Base-by-base conservation (phyloP, 1,140 invertebrate species). In the Hypothenemus hampei region DNA sequence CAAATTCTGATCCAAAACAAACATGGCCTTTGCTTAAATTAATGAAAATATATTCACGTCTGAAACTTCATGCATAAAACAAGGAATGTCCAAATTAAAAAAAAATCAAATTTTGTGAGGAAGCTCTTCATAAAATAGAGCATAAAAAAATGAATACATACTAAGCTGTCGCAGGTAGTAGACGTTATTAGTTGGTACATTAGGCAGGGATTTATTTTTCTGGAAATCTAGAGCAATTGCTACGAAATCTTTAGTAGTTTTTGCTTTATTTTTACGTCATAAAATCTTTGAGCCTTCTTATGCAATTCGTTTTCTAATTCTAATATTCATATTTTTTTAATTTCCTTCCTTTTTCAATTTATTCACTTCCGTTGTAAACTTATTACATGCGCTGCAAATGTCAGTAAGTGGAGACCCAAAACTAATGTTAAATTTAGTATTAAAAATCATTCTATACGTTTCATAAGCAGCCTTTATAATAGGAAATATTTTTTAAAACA, bases 391-490 rank as follows among this genome's bases (percentile, higher is more conserved):
- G 22, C 19, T 44, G 23, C 22, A n/a, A n/a, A n/a, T n/a, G n/a
- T n/a, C n/a, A n/a, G 26, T 29, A n/a, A 7, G 6, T 29, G 26
- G 26, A 44, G n/a, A 22, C 16, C 41, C 41, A 44, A 44, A 44
- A 44, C 19, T 22, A n/a, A 44, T 22, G 23, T 44, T 44, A 21
- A 4, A 44, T 24, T 44, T 44, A 3, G 41, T 44, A 44, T 44
- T 44, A 44, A 44, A 44, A n/a, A 44, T 44, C n/a, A 13, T 21
- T 44, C 41, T 44, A 18, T 44, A 44, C 4, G 40, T 23, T 13
- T n/a, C 11, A 21, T 44, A 29, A 29, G 26, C 6, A 29, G n/a
- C 26, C n/a, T 29, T 29, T 7, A 29, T 29, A n/a, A n/a, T 29
- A 21, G 41, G 41, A 44, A 22, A 44, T 11, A 22, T 19, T 43